These are phyloP conservation scores for Cheilosia soror DNA, from an alignment of 2,888 invertebrate genomes.

Conservation along the genomic window DNA sequence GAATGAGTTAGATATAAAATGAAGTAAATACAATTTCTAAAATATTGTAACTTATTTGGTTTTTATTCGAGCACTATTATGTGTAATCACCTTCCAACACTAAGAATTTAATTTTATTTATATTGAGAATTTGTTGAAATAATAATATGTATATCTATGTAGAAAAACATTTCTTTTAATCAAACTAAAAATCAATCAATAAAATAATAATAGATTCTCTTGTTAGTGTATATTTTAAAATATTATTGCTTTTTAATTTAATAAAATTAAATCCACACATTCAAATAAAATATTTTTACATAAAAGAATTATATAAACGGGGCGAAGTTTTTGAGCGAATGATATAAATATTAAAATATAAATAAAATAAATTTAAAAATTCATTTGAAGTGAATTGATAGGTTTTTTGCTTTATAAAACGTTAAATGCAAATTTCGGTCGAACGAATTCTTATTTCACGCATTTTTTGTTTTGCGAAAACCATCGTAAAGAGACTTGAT, in stretches of 20 bases:
- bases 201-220: constrained; percentile 54
- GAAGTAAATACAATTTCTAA: constrained; percentile 26
- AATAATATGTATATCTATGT: constrained; percentile 52
- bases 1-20: constrained; percentile 30
- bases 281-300: constrained; percentile 56
- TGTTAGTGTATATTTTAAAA: constrained; percentile 62
- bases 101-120: constrained; percentile 46
- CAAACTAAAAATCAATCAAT: constrained; percentile 41
- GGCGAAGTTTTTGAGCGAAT: constrained; percentile 13
- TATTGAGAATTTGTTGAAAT: constrained; percentile 50
- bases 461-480: no score
- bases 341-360: constrained; percentile 25
- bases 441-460: no score
- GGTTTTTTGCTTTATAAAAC: not conserved
- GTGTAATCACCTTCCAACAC: constrained; percentile 37
- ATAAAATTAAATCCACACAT: constrained; percentile 36
- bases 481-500: no score
- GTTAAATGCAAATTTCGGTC: no score
- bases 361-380: constrained; percentile 2
- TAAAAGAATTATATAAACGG: constrained; percentile 13
- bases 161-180: constrained; percentile 57
- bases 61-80: constrained; percentile 17
- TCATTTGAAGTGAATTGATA: not conserved
- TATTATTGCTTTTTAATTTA: constrained; percentile 52
- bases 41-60: constrained; percentile 18